Evolutionary conservation across 2,113 vertebrate species (phyloP).

Genomic region (Edolisoma coerulescens): DNA sequence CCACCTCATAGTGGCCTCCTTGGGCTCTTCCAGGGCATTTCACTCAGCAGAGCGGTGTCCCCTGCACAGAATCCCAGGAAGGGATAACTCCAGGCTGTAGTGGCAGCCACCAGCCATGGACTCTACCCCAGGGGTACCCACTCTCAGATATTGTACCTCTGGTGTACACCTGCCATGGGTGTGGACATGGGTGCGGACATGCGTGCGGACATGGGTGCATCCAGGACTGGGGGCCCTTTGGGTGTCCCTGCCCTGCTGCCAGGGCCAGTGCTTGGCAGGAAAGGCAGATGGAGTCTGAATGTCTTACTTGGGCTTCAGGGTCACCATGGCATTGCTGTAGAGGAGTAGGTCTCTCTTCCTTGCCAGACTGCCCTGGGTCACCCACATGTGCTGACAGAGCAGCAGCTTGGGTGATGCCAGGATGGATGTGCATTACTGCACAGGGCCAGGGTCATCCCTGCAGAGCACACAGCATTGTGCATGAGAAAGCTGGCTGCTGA

Average conservation of each 20-base stretch:
- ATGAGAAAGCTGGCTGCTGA: background rate
- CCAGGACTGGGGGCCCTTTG: background rate
- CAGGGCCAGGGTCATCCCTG: fast-evolving
- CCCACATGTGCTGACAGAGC: fast-evolving
- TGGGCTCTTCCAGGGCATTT: background rate
- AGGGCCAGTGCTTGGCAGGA: background rate
- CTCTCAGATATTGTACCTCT: background rate
- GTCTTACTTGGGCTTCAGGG: background rate
- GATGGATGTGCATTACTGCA: background rate
- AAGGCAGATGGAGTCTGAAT: background rate
- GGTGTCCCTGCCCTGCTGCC: background rate
- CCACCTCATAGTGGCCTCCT: background rate
- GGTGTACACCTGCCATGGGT: no score
- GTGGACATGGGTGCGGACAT: no score
- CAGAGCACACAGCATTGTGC: fast-evolving
- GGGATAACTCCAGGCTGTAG: background rate
- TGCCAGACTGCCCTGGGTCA: no score
- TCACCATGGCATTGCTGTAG: background rate
- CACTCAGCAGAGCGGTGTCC: background rate
- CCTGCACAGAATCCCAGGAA: background rate
- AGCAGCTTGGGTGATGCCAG: fast-evolving
- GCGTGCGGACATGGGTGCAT: no score
- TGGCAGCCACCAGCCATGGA: background rate
- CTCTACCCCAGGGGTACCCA: background rate
- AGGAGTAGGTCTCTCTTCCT: background rate